Evolutionary conservation across 1,140 invertebrate genomes (phyloP), one percentile per base, ranked within the genome.

Genomic region (Drosophila rufa): DNA sequence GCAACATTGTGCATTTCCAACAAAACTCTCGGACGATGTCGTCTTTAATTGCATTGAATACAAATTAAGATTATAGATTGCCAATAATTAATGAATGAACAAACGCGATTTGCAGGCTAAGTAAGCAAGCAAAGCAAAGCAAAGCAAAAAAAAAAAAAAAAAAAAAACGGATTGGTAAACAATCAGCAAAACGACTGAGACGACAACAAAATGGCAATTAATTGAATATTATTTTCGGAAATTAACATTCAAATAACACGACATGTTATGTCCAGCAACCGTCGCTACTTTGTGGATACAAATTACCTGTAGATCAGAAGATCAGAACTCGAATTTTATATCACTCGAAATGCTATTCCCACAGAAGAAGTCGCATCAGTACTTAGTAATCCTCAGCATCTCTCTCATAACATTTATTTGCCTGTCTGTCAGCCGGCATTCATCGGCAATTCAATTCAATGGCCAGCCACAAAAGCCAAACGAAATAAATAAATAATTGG

Each of bases 401-500:
- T 47, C 33, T 43, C 69, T 73, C 67, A 74, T 73, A 74, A 74
- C 68, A 74, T 73, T 73, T 73, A 51, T 25, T 50, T 22, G 38
- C 15, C 68, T 8, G 40, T 47, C 15, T 15, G 42, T 22, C 4
- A 17, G 4, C 2, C 67, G 67, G 53, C 69, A 71, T 73, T 73
- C 55, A 60, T 46, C 48, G 67, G 67, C 67, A 17, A 71, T 67
- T 67, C 64, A 47, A 61, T 73, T 73, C 67, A 64, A 75, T 56
- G 7, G 51, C 40, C 33, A 68, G 53, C 45, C 66, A 78, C 74
- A 61, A 78, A 77, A 70, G 79, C 82, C 80, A 85, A 85, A 70
- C 83, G 77, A 83, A 89, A 84, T 84, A 89, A 89, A 89, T 89
- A 89, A 89, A 89, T 89, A 89, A 89, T 89, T 89, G 84, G 74